These are phyloP conservation scores for Centruroides vittatus DNA, from an alignment of 1,140 invertebrate genomes.

Conservation along the genomic window DNA sequence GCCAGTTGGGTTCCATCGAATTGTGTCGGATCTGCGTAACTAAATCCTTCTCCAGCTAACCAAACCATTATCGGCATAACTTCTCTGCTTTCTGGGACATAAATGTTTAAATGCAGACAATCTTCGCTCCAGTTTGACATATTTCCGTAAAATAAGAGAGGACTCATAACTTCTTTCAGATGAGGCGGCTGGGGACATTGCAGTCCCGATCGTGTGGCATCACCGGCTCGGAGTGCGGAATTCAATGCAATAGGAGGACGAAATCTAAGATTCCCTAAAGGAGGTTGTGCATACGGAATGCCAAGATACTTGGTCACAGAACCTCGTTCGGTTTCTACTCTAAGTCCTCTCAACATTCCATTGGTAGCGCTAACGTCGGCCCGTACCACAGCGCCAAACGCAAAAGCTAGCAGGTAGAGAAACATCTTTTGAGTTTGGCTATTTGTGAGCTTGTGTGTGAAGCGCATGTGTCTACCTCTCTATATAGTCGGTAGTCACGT, in stretches of 20 bases:
- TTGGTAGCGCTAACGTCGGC: too few species aligned
- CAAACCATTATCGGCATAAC: conserved; percentile 21
- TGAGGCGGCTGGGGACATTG: conserved; percentile 21
- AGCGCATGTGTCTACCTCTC: too few species aligned
- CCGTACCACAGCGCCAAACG: too few species aligned
- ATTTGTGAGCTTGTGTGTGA: too few species aligned
- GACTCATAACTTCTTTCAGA: conserved; percentile 14
- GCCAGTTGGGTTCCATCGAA: conserved; percentile 22
- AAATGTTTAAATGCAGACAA: conserved; percentile 23
- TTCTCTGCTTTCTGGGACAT: conserved; percentile 11
- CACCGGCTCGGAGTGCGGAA: not conserved
- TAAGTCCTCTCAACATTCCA: too few species aligned
- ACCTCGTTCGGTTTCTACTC: too few species aligned
- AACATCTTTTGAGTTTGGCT: too few species aligned
- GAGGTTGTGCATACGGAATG: conserved; percentile 24
- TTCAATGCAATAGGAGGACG: not conserved
- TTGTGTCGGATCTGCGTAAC: conserved; percentile 21
- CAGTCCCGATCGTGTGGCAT: conserved; percentile 10
- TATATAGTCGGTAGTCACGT: too few species aligned
- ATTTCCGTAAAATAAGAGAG: conserved; percentile 6
- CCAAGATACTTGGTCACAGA: conserved; percentile 12
- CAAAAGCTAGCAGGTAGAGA: too few species aligned
- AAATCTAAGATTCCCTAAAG: conserved; percentile 20
- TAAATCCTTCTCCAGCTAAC: conserved; percentile 23
- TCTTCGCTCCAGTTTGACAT: conserved; percentile 16